phyloP scores from a whole-genome alignment of 2,113 vertebrate species.

The Sinocyclocheilus grahami region DNA sequence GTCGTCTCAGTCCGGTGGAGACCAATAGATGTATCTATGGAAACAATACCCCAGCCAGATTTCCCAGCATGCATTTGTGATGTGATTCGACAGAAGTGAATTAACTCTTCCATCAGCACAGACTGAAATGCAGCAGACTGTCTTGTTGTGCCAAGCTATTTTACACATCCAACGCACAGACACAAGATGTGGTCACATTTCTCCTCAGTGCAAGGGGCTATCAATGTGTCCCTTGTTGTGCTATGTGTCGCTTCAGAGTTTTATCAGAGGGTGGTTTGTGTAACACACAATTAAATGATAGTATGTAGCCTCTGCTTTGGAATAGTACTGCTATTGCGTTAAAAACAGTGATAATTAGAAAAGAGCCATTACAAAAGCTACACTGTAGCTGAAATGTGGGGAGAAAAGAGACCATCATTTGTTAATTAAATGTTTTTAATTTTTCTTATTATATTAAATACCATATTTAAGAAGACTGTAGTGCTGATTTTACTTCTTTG shows the following conservation, averaged over 20 bases:
- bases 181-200: not conserved
- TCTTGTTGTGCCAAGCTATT: conserved; percentile 11
- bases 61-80: conserved; percentile 35
- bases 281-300: conserved; percentile 26
- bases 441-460: not conserved
- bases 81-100: conserved; percentile 27
- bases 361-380: not conserved
- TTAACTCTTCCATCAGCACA: conserved; percentile 25
- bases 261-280: conserved; percentile 13
- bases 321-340: not conserved
- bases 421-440: not conserved
- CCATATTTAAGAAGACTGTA: not conserved
- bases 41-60: conserved; percentile 26
- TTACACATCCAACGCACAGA: conserved; percentile 1
- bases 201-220: not conserved
- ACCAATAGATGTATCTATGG: conserved; percentile 43
- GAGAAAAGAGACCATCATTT: not conserved
- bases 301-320: not conserved
- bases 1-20: not conserved
- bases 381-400: not conserved
- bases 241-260: not conserved
- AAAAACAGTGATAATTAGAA: not conserved
- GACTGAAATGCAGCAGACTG: conserved; percentile 11
- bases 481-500: not conserved
- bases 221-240: conserved; percentile 13